Conservation (phyloP, 2,113 vertebrate genomes). For the Larimichthys crocea region DNA sequence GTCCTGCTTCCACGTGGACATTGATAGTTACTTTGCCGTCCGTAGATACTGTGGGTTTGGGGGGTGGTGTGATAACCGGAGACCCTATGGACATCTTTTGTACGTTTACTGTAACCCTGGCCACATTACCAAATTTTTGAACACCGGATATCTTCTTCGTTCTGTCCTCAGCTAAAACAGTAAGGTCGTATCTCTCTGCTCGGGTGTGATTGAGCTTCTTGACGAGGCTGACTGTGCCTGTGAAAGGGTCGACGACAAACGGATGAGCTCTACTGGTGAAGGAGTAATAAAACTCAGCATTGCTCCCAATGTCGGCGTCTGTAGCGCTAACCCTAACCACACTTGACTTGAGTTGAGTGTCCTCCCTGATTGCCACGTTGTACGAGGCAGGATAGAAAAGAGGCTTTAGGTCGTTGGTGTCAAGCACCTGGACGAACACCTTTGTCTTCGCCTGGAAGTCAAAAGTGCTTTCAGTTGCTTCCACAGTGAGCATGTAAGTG, state of each 20-base stretch:
- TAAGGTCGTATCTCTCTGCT: conserved; percentile 86
- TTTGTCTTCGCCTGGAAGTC: conserved; percentile 86
- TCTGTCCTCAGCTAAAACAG: conserved; percentile 93
- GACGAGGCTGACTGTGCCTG: conserved; percentile 87
- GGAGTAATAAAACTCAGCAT: conserved; percentile 91
- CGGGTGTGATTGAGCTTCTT: conserved; percentile 88
- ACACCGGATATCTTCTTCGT: conserved; percentile 91
- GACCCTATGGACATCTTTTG: conserved; percentile 83
- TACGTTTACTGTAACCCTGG: conserved; percentile 85
- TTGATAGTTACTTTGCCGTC: conserved; percentile 82
- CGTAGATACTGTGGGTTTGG: conserved; percentile 69
- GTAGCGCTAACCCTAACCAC: conserved; percentile 92
- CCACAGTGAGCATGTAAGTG: conserved; percentile 89
- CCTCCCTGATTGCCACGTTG: conserved; percentile 88
- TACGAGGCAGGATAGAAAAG: conserved; percentile 97
- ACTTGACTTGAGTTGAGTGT: conserved; percentile 85
- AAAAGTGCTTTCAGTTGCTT: conserved; percentile 88
- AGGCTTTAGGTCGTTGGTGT: conserved; percentile 95
- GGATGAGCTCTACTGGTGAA: conserved; percentile 87
- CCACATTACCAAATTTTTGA: conserved; percentile 90
- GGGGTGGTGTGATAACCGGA: conserved; percentile 81
- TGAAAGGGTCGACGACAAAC: conserved; percentile 91
- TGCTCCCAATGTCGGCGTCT: conserved; percentile 93
- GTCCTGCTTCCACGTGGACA: conserved; percentile 82
- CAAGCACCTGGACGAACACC: conserved; percentile 90